These are phyloP conservation scores for Panurus biarmicus DNA, from an alignment of 2,113 vertebrate genomes.

Conservation along the genomic window DNA sequence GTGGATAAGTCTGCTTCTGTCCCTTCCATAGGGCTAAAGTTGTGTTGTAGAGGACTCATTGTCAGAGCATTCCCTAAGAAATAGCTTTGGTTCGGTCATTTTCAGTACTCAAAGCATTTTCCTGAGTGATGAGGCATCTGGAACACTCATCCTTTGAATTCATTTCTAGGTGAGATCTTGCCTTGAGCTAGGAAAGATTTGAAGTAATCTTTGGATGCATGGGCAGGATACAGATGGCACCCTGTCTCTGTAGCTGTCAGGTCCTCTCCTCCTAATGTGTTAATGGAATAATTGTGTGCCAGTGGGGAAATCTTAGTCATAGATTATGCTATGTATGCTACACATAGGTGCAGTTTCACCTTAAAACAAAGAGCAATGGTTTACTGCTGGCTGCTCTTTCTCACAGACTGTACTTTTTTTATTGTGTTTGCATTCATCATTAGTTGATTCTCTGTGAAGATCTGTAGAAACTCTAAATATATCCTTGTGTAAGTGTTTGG, in stretches of 20 bases:
- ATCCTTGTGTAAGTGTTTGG: neutral
- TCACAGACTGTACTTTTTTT: neutral
- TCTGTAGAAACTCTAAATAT: neutral
- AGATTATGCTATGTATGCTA: neutral
- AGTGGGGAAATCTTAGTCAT: neutral
- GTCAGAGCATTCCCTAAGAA: neutral
- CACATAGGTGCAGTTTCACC: neutral
- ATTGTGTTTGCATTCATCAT: neutral
- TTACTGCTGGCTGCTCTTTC: neutral
- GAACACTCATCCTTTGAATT: neutral
- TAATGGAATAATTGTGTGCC: neutral
- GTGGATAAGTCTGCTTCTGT: neutral
- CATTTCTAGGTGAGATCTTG: neutral
- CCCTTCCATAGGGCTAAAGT: neutral
- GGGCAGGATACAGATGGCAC: neutral
- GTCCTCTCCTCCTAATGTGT: neutral
- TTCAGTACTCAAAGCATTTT: rapidly evolving
- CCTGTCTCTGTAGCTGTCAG: neutral
- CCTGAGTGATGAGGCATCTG: neutral
- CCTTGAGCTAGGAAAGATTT: neutral
- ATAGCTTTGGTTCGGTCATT: neutral
- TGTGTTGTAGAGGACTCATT: neutral
- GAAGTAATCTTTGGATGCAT: neutral
- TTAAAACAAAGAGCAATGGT: neutral
- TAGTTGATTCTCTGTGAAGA: neutral